These are phyloP conservation scores for Drosophila nr. perissopoda DNA, from an alignment of 2,888 invertebrate genomes.

Conservation along the genomic window DNA sequence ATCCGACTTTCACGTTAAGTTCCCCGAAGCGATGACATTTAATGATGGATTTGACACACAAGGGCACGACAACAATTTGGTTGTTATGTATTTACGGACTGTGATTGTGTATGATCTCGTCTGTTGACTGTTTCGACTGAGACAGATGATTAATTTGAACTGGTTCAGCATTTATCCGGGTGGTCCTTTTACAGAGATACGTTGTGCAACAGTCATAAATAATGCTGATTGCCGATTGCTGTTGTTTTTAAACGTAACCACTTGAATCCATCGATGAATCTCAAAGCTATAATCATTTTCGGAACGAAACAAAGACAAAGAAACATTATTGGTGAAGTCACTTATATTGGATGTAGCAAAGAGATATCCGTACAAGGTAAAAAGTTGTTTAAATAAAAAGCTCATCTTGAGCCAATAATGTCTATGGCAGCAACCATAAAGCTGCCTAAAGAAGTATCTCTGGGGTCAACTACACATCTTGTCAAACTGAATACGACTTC, in stretches of 20 bases:
- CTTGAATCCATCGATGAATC: slow-evolving; percentile 20
- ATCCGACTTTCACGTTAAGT: slow-evolving; percentile 66
- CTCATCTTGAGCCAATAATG: neutral
- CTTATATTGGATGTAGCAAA: neutral
- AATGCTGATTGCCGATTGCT: slow-evolving; percentile 63
- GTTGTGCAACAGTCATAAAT: slow-evolving; percentile 71
- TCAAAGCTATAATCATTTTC: slow-evolving; percentile 19
- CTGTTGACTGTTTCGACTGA: slow-evolving; percentile 27
- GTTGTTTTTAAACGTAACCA: slow-evolving; percentile 45
- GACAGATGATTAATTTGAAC: slow-evolving; percentile 72
- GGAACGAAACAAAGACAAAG: neutral
- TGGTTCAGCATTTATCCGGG: slow-evolving; percentile 62
- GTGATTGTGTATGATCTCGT: slow-evolving; percentile 29
- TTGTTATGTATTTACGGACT: slow-evolving; percentile 38
- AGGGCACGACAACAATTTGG: slow-evolving; percentile 80
- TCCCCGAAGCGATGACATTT: slow-evolving; percentile 84
- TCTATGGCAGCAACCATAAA: neutral
- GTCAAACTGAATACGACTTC: neutral
- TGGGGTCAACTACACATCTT: neutral
- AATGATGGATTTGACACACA: slow-evolving; percentile 85
- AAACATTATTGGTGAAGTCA: neutral
- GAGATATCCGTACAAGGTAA: neutral
- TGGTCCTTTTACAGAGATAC: slow-evolving; percentile 61
- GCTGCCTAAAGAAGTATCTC: neutral
- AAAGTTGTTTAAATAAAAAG: neutral